Base-by-base conservation (phyloP, 2,888 invertebrate genomes). In the Mesopsocus fuscifrons region DNA sequence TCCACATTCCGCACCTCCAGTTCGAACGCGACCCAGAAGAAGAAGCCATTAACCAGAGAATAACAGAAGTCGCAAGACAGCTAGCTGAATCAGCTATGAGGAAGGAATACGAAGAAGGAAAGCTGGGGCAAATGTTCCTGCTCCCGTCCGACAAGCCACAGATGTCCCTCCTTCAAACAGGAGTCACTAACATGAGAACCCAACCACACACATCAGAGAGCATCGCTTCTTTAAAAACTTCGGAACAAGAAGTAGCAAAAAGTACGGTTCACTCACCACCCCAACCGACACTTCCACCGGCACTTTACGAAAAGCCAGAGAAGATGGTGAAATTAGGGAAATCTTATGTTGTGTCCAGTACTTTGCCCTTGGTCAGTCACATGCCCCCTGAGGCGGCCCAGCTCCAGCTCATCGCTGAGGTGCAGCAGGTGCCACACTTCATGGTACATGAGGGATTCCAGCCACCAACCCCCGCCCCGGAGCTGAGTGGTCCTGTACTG, bases 401-500 rank as follows among this genome's bases (percentile, higher is more conserved):
- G 6, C 32, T 44, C 16, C 44, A 44, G 26, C 20, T 44, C 17
- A 33, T 44, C 16, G 26, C 41, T 13, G 42, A 44, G 16, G 20
- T 21, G 33, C 44, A 22, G 9, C 23, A 22, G 34, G 34, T 41
- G 17, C 41, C 22, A 26, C 38, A 38, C 13, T 5, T 5, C 11
- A 15, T 38, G 15, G n/a, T 20, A 6, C 17, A 20, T 18, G 38
- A 38, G 20, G 38, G 38, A 38, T 38, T 38, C 21, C 21, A n/a
- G 6, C 44, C 44, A 15, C 11, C 41, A 4, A 44, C 44, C 2
- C 44, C 44, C 17, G 33, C 44, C 4, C 44, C 44, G 18, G 44
- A 44, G 23, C 41, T 44, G 22, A 41, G 41, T 30, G 44, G 44
- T 11, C 44, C 44, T n/a, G 33, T 44, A 15, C 44, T 44, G 3